Evolutionary conservation across 30 jellyfish, hydroid and myxozoan species (phyloP).

Genomic region (Phacellophora camtschatica): DNA sequence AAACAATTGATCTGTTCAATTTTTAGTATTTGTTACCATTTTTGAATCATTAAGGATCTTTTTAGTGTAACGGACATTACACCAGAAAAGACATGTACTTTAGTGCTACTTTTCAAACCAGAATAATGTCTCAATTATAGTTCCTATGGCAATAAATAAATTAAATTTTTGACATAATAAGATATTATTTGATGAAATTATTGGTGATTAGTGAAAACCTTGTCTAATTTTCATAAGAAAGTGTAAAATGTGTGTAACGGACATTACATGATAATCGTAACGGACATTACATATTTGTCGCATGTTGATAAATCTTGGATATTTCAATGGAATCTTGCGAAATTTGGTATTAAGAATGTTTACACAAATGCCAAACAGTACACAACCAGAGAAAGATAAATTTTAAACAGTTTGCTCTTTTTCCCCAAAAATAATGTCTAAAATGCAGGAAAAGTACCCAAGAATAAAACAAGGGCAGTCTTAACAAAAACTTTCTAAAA

Average conservation of each 20-base stretch:
- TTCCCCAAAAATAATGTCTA: neutral
- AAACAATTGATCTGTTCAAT: no score
- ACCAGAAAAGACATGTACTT: neutral
- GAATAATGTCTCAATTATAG: neutral
- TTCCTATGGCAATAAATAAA: neutral
- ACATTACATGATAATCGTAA: conserved; percentile 8
- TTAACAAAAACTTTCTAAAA: neutral
- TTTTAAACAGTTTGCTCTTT: neutral
- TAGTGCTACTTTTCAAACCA: neutral
- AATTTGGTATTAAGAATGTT: neutral
- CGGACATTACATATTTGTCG: conserved; percentile 22
- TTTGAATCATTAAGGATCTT: no score
- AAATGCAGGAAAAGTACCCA: neutral
- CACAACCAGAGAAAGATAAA: neutral
- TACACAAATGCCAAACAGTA: neutral
- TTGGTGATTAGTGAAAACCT: neutral
- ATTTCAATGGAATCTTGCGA: neutral
- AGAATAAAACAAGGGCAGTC: neutral
- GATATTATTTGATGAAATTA: neutral
- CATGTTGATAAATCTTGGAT: neutral
- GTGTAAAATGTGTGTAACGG: conserved; percentile 17
- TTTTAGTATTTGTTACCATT: no score
- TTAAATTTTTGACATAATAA: neutral
- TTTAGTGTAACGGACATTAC: neutral
- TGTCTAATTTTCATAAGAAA: neutral